These are phyloP conservation scores for Crypturellus tataupa DNA, from an alignment of 2,797 vertebrate genomes.

Conservation along the genomic window DNA sequence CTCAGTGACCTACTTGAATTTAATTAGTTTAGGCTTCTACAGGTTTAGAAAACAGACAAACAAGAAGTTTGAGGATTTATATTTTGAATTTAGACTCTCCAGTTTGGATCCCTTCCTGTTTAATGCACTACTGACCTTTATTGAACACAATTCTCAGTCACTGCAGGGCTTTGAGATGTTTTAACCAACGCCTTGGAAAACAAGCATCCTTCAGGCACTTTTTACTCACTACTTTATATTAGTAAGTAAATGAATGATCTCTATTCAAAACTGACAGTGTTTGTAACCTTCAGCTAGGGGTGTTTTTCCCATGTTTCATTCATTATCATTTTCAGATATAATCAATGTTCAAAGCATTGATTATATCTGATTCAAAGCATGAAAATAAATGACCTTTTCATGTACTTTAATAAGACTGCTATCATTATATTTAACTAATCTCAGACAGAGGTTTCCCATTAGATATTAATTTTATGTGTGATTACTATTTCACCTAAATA, in stretches of 20 bases:
- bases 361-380: no score
- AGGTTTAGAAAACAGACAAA: background rate
- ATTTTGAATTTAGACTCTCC: background rate
- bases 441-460: background rate
- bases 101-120: background rate
- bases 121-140: background rate
- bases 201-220: background rate
- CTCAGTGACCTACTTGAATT: background rate
- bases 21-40: background rate
- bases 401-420: background rate
- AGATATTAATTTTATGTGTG: background rate
- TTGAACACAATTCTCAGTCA: background rate
- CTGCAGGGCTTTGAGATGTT: background rate
- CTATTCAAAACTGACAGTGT: background rate
- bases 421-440: background rate
- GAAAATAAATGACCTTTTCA: background rate
- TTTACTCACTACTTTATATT: background rate
- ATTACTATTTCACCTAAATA: background rate
- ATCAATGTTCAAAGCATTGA: background rate
- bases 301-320: background rate
- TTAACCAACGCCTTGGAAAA: background rate
- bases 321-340: background rate
- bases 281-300: rapidly evolving
- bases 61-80: background rate
- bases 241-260: background rate